phyloP scores from a whole-genome alignment of 2,888 invertebrate genomes.

The Netelia melanura region DNA sequence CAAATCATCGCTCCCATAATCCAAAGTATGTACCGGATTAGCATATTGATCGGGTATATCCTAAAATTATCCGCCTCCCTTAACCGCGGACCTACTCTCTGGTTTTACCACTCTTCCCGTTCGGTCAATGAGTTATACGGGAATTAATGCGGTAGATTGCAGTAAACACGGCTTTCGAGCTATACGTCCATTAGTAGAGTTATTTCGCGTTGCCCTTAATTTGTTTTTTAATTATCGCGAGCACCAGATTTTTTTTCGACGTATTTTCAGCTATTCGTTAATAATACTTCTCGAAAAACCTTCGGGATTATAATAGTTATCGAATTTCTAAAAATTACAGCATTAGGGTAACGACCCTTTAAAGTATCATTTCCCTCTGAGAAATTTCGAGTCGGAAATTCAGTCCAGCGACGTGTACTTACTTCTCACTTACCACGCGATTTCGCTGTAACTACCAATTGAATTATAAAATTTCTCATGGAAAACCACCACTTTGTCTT shows the following conservation, averaged over 20 bases:
- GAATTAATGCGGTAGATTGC: constrained; percentile 52
- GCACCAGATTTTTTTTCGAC: neutral
- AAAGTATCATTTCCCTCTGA: constrained; percentile 3
- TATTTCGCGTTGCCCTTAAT: constrained; percentile 14
- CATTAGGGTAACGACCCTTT: neutral
- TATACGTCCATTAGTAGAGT: constrained; percentile 5
- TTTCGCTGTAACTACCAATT: constrained; percentile 27
- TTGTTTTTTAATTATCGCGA: constrained; percentile 19
- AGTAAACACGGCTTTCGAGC: constrained; percentile 7
- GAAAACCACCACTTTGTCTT: constrained; percentile 16
- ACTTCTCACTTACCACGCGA: constrained; percentile 10
- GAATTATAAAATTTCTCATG: constrained; percentile 50
- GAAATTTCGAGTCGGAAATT: constrained; percentile 3
- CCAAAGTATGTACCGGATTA: constrained; percentile 37
- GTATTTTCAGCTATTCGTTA: neutral
- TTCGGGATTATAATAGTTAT: neutral
- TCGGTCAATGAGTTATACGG: constrained; percentile 6
- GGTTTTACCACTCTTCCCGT: constrained; percentile 1
- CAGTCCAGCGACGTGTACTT: neutral
- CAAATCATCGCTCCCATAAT: constrained; percentile 56
- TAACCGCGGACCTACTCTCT: neutral
- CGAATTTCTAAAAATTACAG: neutral
- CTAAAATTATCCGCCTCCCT: constrained; percentile 27
- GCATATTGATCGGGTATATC: constrained; percentile 56
- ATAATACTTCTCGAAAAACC: neutral